A percentile compares a stretch with the other conserved stretches of the same genome.
Conservation (phyloP, 2,797 vertebrate genomes). For the Dendrocincla tyrannina region DNA sequence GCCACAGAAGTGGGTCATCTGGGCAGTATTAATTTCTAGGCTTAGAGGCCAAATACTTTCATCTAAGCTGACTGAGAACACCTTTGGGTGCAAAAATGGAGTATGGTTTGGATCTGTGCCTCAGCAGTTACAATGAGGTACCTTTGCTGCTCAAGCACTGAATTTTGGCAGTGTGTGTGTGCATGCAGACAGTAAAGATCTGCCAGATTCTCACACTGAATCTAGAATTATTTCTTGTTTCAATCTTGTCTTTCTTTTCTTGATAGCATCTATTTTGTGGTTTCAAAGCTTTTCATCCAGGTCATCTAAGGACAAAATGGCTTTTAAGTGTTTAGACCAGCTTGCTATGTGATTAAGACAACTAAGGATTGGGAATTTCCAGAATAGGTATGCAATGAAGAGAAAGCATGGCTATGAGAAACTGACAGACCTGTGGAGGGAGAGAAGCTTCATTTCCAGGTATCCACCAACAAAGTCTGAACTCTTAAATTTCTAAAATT, state of each 20-base stretch:
- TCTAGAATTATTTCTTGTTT: slow-evolving; percentile 22
- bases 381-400: neutral
- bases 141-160: neutral
- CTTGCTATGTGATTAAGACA: neutral
- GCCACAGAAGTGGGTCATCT: neutral
- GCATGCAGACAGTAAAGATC: neutral
- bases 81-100: neutral
- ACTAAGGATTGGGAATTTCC: neutral
- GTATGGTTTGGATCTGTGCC: neutral
- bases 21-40: neutral
- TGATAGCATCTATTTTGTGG: neutral
- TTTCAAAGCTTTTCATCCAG: neutral
- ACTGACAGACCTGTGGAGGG: neutral
- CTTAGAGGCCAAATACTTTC: neutral
- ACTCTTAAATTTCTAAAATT: neutral
- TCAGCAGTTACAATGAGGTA: neutral
- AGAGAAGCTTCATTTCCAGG: neutral
- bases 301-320: neutral
- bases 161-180: neutral
- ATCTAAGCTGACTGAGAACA: neutral
- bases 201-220: neutral
- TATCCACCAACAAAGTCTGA: neutral
- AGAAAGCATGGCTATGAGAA: neutral
- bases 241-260: neutral
- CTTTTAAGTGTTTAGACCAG: neutral